Percentiles rank a stretch among this genome's conserved stretches.
Evolutionary conservation across 1,140 invertebrate genomes (phyloP).

Genomic region (Tetramorium simillimum): DNA sequence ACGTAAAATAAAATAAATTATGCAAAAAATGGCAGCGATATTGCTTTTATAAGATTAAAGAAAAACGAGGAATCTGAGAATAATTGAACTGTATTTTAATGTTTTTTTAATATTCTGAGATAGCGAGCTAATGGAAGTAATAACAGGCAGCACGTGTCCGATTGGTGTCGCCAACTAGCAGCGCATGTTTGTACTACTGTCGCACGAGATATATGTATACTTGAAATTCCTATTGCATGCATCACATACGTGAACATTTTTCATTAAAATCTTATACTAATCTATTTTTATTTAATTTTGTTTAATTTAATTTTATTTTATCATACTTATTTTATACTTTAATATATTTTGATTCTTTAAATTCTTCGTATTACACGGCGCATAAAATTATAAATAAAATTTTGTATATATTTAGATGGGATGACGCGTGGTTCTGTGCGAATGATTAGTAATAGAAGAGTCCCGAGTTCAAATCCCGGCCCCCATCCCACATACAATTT

Average conservation of each 20-base stretch:
- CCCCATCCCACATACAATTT: too few relatives aligned
- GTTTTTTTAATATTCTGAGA: neutral
- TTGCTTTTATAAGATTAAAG: neutral
- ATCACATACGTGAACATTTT: neutral
- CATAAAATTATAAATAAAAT: neutral
- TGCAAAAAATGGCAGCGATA: neutral
- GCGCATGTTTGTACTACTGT: slow-evolving; percentile 14
- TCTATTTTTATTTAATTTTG: too few relatives aligned
- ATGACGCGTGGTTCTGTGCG: too few relatives aligned
- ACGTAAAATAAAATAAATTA: neutral
- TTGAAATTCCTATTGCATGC: neutral
- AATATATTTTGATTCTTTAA: neutral
- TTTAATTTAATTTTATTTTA: neutral
- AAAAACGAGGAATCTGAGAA: neutral
- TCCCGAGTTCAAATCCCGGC: too few relatives aligned
- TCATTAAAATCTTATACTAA: neutral
- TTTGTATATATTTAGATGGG: neutral
- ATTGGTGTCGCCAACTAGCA: slow-evolving; percentile 43
- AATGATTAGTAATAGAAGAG: too few relatives aligned
- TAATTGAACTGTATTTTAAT: neutral
- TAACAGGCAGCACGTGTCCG: neutral
- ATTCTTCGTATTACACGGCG: neutral
- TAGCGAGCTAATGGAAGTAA: neutral
- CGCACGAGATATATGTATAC: neutral
- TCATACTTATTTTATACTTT: neutral